Evolutionary conservation across 2,113 vertebrate species (phyloP).

Genomic region (Trachemys scripta): DNA sequence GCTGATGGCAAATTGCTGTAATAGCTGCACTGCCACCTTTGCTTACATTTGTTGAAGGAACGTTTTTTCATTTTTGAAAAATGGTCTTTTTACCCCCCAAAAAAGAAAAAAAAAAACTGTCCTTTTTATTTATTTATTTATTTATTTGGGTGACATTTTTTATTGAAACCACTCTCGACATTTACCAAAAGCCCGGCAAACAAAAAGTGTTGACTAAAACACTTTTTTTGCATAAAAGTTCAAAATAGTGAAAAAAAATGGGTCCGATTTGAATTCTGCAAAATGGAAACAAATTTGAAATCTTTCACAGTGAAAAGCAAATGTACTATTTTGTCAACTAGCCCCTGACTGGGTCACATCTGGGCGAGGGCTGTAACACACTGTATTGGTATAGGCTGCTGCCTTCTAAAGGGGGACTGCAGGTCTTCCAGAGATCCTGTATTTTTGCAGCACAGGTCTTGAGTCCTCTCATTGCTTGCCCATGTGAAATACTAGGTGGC

Average conservation of each 20-base stretch:
- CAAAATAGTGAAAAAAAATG: conserved; percentile 15
- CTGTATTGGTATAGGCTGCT: not conserved
- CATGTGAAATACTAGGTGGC: not conserved
- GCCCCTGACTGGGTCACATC: not conserved
- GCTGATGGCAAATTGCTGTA: not conserved
- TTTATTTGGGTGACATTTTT: conserved; percentile 66
- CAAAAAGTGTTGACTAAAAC: conserved; percentile 50
- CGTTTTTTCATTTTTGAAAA: not conserved
- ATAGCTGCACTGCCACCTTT: not conserved
- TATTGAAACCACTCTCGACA: conserved; percentile 47
- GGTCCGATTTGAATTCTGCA: conserved; percentile 10
- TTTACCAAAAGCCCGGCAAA: conserved; percentile 40
- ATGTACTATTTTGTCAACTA: not conserved
- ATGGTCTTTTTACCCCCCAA: not conserved
- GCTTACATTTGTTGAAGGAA: not conserved
- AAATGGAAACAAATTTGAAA: conserved; percentile 29
- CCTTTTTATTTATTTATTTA: not conserved
- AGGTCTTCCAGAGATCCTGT: not conserved
- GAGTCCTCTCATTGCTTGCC: not conserved
- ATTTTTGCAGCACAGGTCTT: not conserved
- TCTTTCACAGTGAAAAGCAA: not conserved
- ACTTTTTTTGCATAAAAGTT: conserved; percentile 35
- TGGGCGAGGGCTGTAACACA: not conserved
- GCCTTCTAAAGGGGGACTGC: not conserved
- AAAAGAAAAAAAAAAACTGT: conserved; percentile 26